phyloP scores from a whole-genome alignment of 2,797 vertebrate genomes.

The Poecile montanus region DNA sequence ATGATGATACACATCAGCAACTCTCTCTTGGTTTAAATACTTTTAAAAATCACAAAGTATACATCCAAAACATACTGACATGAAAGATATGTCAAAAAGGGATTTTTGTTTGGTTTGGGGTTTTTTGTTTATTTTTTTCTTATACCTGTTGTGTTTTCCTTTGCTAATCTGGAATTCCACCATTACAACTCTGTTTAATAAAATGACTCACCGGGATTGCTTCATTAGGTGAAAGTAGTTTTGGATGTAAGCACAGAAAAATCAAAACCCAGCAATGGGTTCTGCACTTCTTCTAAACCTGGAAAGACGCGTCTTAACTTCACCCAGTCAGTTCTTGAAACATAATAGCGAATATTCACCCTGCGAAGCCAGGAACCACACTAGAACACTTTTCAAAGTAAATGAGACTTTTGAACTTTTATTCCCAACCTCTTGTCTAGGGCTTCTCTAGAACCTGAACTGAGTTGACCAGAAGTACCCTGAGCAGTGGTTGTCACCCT shows the following conservation, averaged over 20 bases:
- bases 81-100: neutral
- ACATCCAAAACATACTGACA: neutral
- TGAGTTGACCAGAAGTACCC: neutral
- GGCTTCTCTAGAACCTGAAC: neutral
- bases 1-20: rapidly evolving
- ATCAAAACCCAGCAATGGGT: neutral
- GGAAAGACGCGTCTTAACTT: neutral
- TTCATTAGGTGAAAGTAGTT: neutral
- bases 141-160: neutral
- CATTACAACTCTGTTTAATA: neutral
- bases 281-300: neutral
- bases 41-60: neutral
- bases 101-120: rapidly evolving
- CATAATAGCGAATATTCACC: neutral
- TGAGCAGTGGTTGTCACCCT: neutral
- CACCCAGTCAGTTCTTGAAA: neutral
- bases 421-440: neutral
- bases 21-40: neutral
- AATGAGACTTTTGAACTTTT: neutral
- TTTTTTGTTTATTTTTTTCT: neutral
- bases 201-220: neutral
- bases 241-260: neutral
- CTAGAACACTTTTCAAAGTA: neutral
- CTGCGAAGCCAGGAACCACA: neutral
- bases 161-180: neutral